Evolutionary conservation across 2,797 vertebrate species (phyloP).

Genomic region (Cynodonichthys magdalenae): DNA sequence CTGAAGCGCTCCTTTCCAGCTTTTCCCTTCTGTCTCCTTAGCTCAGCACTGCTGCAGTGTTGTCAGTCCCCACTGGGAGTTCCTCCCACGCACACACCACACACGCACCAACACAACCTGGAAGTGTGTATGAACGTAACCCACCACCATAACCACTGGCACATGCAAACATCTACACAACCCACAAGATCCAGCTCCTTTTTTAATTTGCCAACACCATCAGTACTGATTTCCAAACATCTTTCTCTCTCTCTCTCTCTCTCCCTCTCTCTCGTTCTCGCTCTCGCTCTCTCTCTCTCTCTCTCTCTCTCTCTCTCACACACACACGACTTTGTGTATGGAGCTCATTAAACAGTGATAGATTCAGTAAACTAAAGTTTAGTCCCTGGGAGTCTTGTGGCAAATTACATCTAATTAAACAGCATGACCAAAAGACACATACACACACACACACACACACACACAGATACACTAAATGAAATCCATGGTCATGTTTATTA

Average conservation of each 20-base stretch:
- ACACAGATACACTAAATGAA: constrained; percentile 5
- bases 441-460: not conserved
- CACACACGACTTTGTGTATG: constrained; percentile 23
- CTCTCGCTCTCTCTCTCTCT: constrained; percentile 9
- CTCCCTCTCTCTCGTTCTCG: constrained; percentile 7
- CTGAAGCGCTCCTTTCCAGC: constrained; percentile 58
- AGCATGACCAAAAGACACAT: constrained; percentile 14
- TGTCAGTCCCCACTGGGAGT: constrained; percentile 62
- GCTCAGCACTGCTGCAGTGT: constrained; percentile 59
- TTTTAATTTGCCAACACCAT: constrained; percentile 21
- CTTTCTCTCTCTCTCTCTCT: constrained; percentile 4
- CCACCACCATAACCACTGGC: constrained; percentile 19
- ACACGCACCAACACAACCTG: constrained; percentile 15
- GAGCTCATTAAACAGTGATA: constrained; percentile 60
- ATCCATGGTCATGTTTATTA: constrained; percentile 37
- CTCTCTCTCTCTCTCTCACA: constrained; percentile 5
- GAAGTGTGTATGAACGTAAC: constrained; percentile 8
- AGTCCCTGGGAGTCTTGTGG: constrained; percentile 43
- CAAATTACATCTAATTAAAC: constrained; percentile 46
- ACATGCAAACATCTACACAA: constrained; percentile 27
- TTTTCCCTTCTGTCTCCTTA: constrained; percentile 57
- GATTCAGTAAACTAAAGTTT: constrained; percentile 58
- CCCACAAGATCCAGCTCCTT: constrained; percentile 16
- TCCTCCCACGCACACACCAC: constrained; percentile 33
- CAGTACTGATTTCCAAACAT: constrained; percentile 41